These are phyloP conservation scores for Cotesia congregata DNA, from an alignment of 2,888 invertebrate species.

Conservation along the genomic window DNA sequence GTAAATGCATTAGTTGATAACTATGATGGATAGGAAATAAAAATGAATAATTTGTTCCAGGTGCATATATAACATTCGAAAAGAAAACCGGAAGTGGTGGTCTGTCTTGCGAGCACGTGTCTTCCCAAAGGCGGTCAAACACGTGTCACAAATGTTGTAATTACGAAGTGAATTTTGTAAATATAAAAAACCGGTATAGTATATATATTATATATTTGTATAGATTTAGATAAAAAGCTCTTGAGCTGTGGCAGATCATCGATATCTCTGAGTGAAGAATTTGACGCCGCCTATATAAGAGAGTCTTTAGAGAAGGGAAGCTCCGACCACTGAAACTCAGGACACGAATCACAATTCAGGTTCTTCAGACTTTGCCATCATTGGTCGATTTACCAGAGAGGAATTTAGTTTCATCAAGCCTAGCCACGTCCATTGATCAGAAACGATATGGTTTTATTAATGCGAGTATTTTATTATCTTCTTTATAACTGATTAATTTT, in stretches of 20 bases:
- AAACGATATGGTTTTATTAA: too few relatives aligned
- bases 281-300: conserved; percentile 40
- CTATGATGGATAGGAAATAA: neutral
- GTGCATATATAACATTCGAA: conserved; percentile 40
- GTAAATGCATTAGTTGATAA: neutral
- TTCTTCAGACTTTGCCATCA: conserved; percentile 52
- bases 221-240: neutral
- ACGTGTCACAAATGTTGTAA: conserved; percentile 13
- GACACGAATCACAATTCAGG: conserved; percentile 59
- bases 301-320: conserved; percentile 47
- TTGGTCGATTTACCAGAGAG: conserved; percentile 52
- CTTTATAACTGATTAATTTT: too few relatives aligned
- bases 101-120: conserved; percentile 5
- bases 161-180: neutral
- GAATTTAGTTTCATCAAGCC: conserved; percentile 39
- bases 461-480: too few relatives aligned
- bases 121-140: neutral
- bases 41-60: conserved; percentile 39
- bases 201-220: neutral
- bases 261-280: conserved; percentile 32
- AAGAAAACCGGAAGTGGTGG: conserved; percentile 45
- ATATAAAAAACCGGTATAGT: too few relatives aligned
- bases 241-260: conserved; percentile 37
- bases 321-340: conserved; percentile 45
- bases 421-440: conserved; percentile 17